Percentiles rank a stretch among this genome's conserved stretches.
These are phyloP conservation scores for Haliclona indistincta DNA, from an alignment of 37 sponge, comb jelly and placozoan genomes.

Conservation along the genomic window DNA sequence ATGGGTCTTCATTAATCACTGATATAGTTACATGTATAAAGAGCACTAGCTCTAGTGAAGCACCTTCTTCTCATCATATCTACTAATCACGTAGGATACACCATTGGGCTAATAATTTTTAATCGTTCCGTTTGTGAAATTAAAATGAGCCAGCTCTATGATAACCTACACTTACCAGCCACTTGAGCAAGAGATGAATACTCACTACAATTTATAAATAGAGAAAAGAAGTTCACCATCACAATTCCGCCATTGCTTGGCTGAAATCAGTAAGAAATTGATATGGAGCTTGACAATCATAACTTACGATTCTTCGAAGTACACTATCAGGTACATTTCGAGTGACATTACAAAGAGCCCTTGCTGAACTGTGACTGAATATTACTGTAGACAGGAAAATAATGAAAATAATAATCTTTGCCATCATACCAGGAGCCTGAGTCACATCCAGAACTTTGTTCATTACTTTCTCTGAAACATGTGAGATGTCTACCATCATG, in stretches of 20 bases:
- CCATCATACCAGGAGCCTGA: constrained; percentile 57
- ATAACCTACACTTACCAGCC: constrained; percentile 40
- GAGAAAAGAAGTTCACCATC: constrained; percentile 71
- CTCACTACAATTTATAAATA: constrained; percentile 55
- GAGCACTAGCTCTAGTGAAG: neutral
- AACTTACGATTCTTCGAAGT: constrained; percentile 51
- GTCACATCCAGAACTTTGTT: constrained; percentile 39
- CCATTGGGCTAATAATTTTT: neutral
- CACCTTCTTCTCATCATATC: neutral
- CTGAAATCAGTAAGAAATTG: constrained; percentile 14
- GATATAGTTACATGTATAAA: too few species aligned
- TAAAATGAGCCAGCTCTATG: too few species aligned
- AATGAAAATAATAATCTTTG: too few species aligned
- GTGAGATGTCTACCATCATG: constrained; percentile 80
- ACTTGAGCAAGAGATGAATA: constrained; percentile 47
- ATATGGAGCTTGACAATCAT: neutral
- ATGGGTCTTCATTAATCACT: too few species aligned
- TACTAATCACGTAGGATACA: neutral
- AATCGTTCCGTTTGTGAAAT: too few species aligned
- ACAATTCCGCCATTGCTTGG: constrained; percentile 60
- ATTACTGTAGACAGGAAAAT: constrained; percentile 41
- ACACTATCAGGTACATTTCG: constrained; percentile 78
- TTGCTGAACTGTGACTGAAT: constrained; percentile 78
- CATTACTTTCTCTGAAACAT: constrained; percentile 72
- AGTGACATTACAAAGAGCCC: constrained; percentile 52